Percentiles rank a stretch among this genome's conserved stretches.
These are phyloP conservation scores for Benthosema pterotum DNA, from an alignment of 2,797 vertebrate genomes.

Conservation along the genomic window DNA sequence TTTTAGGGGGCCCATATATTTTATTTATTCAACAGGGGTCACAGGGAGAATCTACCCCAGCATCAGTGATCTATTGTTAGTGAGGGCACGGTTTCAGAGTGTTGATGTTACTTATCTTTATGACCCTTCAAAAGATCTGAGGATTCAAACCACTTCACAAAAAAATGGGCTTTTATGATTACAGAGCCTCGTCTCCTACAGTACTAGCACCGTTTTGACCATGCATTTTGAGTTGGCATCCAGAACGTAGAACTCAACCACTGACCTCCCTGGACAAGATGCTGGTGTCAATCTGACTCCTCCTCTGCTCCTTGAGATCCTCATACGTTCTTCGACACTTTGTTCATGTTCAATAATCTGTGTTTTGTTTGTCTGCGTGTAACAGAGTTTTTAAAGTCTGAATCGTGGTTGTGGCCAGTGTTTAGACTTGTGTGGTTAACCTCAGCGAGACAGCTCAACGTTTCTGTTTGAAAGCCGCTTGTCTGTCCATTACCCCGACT, in stretches of 20 bases:
- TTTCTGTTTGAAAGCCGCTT: conserved; percentile 41
- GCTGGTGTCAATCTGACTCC: neutral
- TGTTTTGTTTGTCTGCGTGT: conserved; percentile 35
- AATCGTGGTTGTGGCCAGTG: conserved; percentile 50
- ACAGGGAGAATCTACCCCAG: conserved; percentile 5
- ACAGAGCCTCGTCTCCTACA: neutral
- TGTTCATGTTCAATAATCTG: conserved; percentile 13
- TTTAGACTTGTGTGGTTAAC: conserved; percentile 66
- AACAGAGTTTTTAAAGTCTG: conserved; percentile 36
- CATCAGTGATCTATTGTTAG: conserved; percentile 7
- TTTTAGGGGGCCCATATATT: neutral
- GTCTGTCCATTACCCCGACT: conserved; percentile 37
- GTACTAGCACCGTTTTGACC: neutral
- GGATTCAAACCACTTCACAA: conserved; percentile 30
- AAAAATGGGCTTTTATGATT: conserved; percentile 20
- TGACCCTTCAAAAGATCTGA: conserved; percentile 3
- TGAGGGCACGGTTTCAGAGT: neutral
- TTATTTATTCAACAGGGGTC: conserved; percentile 17
- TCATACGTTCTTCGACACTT: conserved; percentile 23
- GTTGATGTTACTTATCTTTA: conserved; percentile 7
- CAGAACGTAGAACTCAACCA: conserved; percentile 9
- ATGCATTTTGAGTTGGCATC: conserved; percentile 27
- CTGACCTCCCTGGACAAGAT: conserved; percentile 2
- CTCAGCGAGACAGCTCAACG: conserved; percentile 59
- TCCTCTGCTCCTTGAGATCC: neutral